Conservation (phyloP, 2,113 vertebrate genomes). For the Rhynchomys soricoides region DNA sequence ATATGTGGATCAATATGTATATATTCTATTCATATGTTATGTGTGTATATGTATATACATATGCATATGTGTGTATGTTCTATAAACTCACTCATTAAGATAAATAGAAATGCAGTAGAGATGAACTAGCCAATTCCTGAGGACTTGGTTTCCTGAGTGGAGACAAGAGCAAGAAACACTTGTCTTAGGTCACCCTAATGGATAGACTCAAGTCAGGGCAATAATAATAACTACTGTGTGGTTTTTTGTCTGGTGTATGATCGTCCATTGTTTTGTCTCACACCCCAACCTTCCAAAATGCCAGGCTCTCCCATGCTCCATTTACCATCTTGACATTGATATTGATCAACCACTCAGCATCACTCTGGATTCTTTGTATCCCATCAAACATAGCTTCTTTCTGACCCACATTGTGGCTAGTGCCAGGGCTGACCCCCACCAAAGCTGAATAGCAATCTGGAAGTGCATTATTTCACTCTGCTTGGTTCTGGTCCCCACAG, state of each 20-base stretch:
- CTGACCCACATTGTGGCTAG: not conserved
- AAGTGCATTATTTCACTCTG: not conserved
- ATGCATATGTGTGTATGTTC: not conserved
- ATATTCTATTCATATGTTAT: not conserved
- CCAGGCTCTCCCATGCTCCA: not conserved
- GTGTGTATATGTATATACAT: not conserved
- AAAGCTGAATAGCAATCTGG: not conserved
- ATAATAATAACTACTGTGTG: not conserved
- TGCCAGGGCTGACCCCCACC: not conserved
- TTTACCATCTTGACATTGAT: not conserved
- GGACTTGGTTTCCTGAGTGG: not conserved
- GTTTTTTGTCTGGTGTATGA: not conserved
- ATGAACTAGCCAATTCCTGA: not conserved
- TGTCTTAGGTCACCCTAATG: not conserved
- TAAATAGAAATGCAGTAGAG: not conserved
- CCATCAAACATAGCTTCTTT: not conserved
- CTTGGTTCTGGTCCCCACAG: fast-evolving
- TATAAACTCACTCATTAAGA: not conserved
- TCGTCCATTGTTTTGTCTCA: fast-evolving
- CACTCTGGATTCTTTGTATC: not conserved
- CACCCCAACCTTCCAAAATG: not conserved
- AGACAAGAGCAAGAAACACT: not conserved
- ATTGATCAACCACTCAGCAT: not conserved
- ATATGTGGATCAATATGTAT: not conserved
- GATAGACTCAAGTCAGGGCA: not conserved